Evolutionary conservation across 2,888 invertebrate species (phyloP), one percentile per base, ranked within the genome.

Genomic region (Mongoloraphidia duomilia): DNA sequence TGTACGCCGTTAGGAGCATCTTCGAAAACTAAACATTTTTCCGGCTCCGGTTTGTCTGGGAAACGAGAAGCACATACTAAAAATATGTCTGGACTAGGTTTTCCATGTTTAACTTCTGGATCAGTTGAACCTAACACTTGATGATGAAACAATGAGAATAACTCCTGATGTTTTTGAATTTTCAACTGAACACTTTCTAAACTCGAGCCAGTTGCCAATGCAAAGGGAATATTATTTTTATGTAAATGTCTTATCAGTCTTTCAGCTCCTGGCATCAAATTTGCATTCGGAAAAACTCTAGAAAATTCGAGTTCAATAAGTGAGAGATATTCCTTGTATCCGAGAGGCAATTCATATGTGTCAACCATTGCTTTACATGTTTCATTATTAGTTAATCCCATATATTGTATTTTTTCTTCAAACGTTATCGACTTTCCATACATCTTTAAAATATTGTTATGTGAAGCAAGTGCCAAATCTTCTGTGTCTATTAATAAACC

Each of bases 11-110:
- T 91, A 0, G 87, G 85, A 0, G 94, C 86, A 68, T 95, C 95
- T 70, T 95, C 95, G 63, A 93, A 89, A 3, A 91, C 92, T 52
- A 93, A 66, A 60, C 88, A 87, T 80, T 77, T 71, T 51, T 72
- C 71, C 8, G 81, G 75, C 8, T 70, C 62, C 9, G 85, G 83
- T 54, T 75, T 72, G 53, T 82, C 79, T 0, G 73, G 65, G 64
- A 93, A 93, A 53, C 90, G 70, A 1, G 70, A 65, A 0, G 87
- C 86, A 49, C 84, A 80, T 0, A 91, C 77, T 12, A 85, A 64
- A 62, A 90, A 95, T 56, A 89, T 85, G 62, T 93, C 92, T 0
- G 94, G 94, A 48, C 81, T 78, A 1, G 94, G 94, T 69, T 95
- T 95, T 2, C 93, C 90, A 51, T 74, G 71, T 61, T 82, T 84